These are phyloP conservation scores for Bombus difficillimus DNA, from an alignment of 1,140 invertebrate genomes.

Conservation along the genomic window DNA sequence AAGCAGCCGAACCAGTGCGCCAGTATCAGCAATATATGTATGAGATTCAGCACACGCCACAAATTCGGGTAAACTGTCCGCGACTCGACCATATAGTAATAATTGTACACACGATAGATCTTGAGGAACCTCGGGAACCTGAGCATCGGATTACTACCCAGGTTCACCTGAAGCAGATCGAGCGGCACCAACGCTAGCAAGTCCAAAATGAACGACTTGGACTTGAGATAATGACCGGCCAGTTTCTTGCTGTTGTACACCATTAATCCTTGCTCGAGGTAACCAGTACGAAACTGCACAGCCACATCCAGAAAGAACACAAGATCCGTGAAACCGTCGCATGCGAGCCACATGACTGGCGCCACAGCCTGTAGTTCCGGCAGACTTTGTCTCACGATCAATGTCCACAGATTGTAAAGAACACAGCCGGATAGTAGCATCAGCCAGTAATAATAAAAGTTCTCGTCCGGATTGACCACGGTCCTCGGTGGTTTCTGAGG, in stretches of 20 bases:
- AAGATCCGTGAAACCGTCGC: conserved; percentile 92
- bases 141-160: conserved; percentile 91
- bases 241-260: conserved; percentile 95
- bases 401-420: conserved; percentile 97
- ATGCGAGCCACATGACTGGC: conserved; percentile 89
- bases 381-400: conserved; percentile 97
- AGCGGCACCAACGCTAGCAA: conserved; percentile 92
- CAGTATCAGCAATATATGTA: conserved; percentile 96
- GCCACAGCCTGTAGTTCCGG: conserved; percentile 91
- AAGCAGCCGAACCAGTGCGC: conserved; percentile 99
- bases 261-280: conserved; percentile 96
- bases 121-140: conserved; percentile 93
- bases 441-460: conserved; percentile 98
- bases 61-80: conserved; percentile 97
- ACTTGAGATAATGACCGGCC: conserved; percentile 93
- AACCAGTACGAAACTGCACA: conserved; percentile 97
- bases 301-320: conserved; percentile 94
- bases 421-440: conserved; percentile 94
- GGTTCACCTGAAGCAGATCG: conserved; percentile 92
- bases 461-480: conserved; percentile 97
- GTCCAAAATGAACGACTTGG: conserved; percentile 93
- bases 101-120: conserved; percentile 94
- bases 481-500: conserved; percentile 87
- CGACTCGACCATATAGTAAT: conserved; percentile 98
- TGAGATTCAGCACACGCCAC: conserved; percentile 97